Conservation (phyloP, 2,113 vertebrate genomes). For the Nettapus auritus region DNA sequence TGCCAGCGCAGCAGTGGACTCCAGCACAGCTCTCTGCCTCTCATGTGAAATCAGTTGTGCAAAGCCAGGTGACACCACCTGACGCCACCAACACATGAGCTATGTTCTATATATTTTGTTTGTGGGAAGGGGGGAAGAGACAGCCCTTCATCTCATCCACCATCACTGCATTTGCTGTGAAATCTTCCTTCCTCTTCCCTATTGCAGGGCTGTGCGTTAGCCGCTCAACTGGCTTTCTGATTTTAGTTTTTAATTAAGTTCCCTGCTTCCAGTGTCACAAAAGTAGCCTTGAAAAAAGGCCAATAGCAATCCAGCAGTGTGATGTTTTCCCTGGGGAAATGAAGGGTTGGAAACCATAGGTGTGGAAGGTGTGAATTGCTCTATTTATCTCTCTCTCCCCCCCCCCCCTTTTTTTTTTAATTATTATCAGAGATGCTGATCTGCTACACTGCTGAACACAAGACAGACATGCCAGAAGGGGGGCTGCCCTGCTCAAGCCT, state of each 20-base stretch:
- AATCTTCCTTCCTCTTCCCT: not conserved
- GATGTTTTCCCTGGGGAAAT: not conserved
- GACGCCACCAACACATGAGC: not conserved
- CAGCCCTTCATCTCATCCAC: not conserved
- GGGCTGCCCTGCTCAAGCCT: not conserved
- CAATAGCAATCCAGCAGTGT: not conserved
- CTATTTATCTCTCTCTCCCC: not conserved
- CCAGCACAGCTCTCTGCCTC: not conserved
- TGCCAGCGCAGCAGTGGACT: not conserved
- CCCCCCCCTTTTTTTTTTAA: not conserved
- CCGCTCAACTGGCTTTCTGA: not conserved
- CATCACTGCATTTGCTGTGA: not conserved
- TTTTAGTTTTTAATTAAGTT: not conserved
- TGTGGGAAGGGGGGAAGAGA: not conserved
- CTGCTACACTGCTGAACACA: not conserved
- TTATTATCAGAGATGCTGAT: not conserved
- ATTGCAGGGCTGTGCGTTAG: not conserved
- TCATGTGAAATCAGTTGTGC: not conserved
- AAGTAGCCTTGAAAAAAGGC: not conserved
- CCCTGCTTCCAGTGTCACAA: not conserved
- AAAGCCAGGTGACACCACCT: not conserved
- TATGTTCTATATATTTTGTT: not conserved
- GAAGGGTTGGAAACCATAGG: not conserved
- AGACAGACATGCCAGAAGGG: not conserved
- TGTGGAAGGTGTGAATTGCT: not conserved